Evolutionary conservation across 37 sponge, comb jelly and placozoan species (phyloP), one percentile per base, ranked within the genome.

Genomic region (Diacarnus erythraeanus): DNA sequence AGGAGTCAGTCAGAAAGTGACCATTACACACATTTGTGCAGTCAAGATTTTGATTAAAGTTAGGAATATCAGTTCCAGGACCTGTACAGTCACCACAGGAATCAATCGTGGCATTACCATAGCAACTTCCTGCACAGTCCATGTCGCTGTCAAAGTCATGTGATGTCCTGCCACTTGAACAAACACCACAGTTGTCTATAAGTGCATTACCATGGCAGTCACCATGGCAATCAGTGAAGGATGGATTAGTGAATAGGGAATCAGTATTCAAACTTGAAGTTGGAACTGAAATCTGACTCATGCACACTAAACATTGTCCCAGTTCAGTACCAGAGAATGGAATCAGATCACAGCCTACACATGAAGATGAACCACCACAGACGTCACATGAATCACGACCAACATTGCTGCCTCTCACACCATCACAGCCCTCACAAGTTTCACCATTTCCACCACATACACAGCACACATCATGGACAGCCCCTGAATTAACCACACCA

Each of bases 1-100:
- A 95, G 9, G 84, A 68, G 67, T 89, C 96, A 0, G 73, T 38
- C 18, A 38, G 69, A 51, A 83, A 95, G 3, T 80, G 80, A 0
- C 96, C 96, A 71, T 57, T 59, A 80, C 96, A 95, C 26, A 89
- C 74, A 0, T 90, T 88, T 29, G 85, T 89, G 75, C 96, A 95
- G 82, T 95, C 96, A 47, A 89, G 57, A 59, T 74, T 64, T 26
- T 79, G 59, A 77, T 94, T 89, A 76, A 77, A 76, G 17, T 64
- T 38, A 2, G 42, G 25, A 4, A 70, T 34, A 10, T 43, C 71
- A 3, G 89, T 88, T 17, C 84, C 82, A 0, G 87, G 86, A 33
- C 83, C 88, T 29, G 86, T 75, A 74, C 96, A 95, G 83, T 88
- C 44, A 0, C 90, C 90, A 77, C 96, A 95, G 65, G 66, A 57